phyloP scores from a whole-genome alignment of 1,140 invertebrate genomes.

The Sycophaga agraensis region DNA sequence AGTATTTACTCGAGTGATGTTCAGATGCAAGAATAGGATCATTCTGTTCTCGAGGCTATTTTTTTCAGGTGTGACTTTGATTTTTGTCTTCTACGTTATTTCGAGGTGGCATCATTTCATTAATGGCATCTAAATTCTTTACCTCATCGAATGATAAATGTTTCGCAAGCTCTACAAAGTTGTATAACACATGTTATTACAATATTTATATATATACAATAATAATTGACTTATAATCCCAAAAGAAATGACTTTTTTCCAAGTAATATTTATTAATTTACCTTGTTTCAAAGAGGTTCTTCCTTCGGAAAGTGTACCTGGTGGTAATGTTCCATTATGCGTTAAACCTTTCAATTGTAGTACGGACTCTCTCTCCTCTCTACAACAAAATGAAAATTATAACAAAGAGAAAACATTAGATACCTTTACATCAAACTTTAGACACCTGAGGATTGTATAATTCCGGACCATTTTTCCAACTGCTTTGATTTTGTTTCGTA shows the following conservation, averaged over 20 bases:
- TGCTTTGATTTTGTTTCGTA: constrained; percentile 20
- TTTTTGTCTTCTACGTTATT: too few species aligned
- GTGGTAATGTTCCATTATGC: constrained; percentile 10
- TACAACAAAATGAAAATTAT: background rate
- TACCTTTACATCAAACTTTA: too few species aligned
- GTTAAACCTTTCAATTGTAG: constrained; percentile 22
- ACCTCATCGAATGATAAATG: constrained; percentile 10
- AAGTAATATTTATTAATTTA: background rate
- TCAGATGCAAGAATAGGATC: too few species aligned
- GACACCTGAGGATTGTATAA: constrained; percentile 16
- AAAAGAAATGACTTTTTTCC: too few species aligned
- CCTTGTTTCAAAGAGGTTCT: constrained; percentile 6
- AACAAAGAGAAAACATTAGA: background rate
- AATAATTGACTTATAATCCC: background rate
- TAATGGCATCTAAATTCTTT: constrained; percentile 12
- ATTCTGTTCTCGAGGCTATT: too few species aligned
- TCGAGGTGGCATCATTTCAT: constrained; percentile 23
- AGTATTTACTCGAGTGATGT: too few species aligned
- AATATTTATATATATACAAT: background rate
- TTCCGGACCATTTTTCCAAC: constrained; percentile 17
- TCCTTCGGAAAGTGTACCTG: constrained; percentile 14
- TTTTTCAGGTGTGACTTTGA: too few species aligned
- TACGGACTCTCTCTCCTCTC: constrained; percentile 24
- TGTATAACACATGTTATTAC: background rate
- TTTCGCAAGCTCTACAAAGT: background rate